phyloP scores from a whole-genome alignment of 1,140 invertebrate species.

The Muscidifurax raptorellus region DNA sequence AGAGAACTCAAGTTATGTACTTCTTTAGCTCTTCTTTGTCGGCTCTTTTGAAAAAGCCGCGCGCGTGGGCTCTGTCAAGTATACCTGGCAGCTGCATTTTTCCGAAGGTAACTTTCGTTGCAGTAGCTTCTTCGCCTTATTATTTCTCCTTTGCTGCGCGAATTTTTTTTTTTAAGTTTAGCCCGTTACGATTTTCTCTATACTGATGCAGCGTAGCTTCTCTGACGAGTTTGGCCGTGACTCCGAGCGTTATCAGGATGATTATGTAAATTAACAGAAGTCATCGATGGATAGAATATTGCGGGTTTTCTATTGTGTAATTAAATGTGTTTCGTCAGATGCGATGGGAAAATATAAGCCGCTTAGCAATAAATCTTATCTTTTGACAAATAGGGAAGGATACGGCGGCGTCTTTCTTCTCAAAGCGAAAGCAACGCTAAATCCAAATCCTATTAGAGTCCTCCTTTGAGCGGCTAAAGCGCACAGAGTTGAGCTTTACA shows the following conservation, averaged over 20 bases:
- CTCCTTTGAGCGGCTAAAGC: background rate
- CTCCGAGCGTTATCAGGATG: too few species aligned
- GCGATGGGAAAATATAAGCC: background rate
- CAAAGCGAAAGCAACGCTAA: background rate
- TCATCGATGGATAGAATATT: too few species aligned
- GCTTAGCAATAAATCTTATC: slow-evolving; percentile 9
- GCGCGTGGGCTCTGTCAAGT: slow-evolving; percentile 1
- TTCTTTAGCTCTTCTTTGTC: slow-evolving; percentile 17
- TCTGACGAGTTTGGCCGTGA: too few species aligned
- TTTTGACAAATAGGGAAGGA: background rate
- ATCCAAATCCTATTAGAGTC: slow-evolving; percentile 19
- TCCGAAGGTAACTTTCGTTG: background rate
- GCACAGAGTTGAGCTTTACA: background rate
- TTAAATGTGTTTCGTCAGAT: background rate
- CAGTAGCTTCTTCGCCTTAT: background rate
- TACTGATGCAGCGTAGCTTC: too few species aligned
- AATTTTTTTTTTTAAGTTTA: background rate
- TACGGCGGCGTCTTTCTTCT: background rate
- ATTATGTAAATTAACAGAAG: too few species aligned
- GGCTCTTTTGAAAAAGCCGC: slow-evolving; percentile 15
- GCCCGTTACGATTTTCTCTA: background rate
- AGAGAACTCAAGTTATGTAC: slow-evolving; percentile 20
- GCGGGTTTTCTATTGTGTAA: background rate
- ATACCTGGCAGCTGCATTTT: background rate
- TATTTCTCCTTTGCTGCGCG: background rate